Base-by-base conservation (phyloP, 2,888 invertebrate species). In the Drosophila ezoana region DNA sequence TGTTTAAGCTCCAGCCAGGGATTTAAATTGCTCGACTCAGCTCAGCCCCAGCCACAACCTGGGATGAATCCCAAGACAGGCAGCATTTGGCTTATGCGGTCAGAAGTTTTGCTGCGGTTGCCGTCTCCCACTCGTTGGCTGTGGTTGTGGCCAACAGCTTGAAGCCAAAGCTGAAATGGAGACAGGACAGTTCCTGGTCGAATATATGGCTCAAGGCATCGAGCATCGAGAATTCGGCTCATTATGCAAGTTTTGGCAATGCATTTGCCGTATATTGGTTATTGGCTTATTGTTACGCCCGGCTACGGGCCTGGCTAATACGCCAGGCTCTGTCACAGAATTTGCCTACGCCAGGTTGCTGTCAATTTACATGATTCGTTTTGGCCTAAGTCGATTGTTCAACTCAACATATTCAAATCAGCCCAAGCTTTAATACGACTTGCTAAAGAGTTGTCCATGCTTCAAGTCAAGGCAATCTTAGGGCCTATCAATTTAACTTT, bases 1-100 rank as follows among this genome's bases (percentile, higher is more conserved):
- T 81, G 87, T 79, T 89, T 85, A 85, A 86, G 85, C 85, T 71
- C 54, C 77, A 79, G 73, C 74, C 65, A 63, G 89, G 85, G 82
- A 82, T 85, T 89, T 81, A 89, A 84, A 87, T 84, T 79, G 77
- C 67, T 80, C 66, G 52, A 52, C 71, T 67, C 64, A 53, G 60
- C 54, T 52, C 51, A 65, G 59, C 59, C 48, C 48, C 51, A 65
- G 59, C 59, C 61, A 44, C 65, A 75, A 56, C 38, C 64, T 44
- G 48, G 56, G 6, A 18, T 14, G 49, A 35, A 23, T 41, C 45
- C 76, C 47, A 38, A 44, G 37, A 32, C 44, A 37, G 45, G 61
- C 51, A 52, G 52, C 73, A 67, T 67, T 75, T 73, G 74, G 71
- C 44, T 44, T 44, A 52, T 76, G 74, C 43, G 75, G 70, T 75